Base-by-base conservation (phyloP, 2,113 vertebrate genomes). In the Sinosuthora webbiana region DNA sequence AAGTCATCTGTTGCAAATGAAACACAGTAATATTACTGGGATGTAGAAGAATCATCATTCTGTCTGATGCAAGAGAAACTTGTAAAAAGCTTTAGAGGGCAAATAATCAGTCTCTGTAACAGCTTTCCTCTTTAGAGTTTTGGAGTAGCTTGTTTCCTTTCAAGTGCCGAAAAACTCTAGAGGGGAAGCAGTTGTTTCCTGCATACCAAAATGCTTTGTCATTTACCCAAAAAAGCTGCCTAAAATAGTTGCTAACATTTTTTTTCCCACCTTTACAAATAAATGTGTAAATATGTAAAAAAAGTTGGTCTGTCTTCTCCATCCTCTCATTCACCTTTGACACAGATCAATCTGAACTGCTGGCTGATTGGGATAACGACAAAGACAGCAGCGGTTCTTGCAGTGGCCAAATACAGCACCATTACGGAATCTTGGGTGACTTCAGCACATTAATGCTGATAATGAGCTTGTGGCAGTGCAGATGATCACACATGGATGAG, bases 101-200 rank as follows among this genome's bases (percentile, higher is more conserved):
- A 30, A 96, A 63, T 85, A 87, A 77, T 91, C 87, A 82, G 91
- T 87, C 97, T 97, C 93, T 94, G 47, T 91, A 95, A 95, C 91
- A 96, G 82, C 94, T 97, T 94, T 33, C 90, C 78, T 87, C 93
- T 96, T 97, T 90, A 97, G 93, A 93, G 85, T 83, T 96, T 90
- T 94, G 74, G 33, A 83, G 35, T 87, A 96, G 83, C 95, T 84
- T 78, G 44, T 78, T 81, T 91, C 79, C 90, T 96, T 96, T 88
- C 80, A 93, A 94, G 83, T 79, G 79, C 92, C 71, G 27, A 75
- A 94, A 97, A 96, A 65, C 49, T 89, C 84, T 74, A 87, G 85
- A 97, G 83, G 70, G 98, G 98, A 98, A 98, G 74, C 83, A 90
- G 91, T 98, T 97, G 92, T 96, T 98, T 98, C 98, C 98, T 97